phyloP scores from a whole-genome alignment of 2,113 vertebrate species.

The Rhineura floridana region DNA sequence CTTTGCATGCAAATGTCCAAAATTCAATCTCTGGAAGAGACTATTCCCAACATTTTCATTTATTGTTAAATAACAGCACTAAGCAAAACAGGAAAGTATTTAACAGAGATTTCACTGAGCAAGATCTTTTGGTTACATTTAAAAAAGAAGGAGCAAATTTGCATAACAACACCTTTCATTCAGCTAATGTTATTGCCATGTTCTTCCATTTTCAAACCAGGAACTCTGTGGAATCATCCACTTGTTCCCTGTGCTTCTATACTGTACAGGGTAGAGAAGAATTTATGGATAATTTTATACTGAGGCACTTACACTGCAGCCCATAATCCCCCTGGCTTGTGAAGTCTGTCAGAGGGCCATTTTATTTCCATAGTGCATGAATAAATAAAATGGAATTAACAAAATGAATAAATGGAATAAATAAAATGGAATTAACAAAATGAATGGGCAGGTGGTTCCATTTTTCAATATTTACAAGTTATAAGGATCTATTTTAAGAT shows the following conservation, averaged over 20 bases:
- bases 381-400: too few relatives aligned
- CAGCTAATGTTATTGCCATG: background rate
- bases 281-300: too few relatives aligned
- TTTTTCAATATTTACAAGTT: background rate
- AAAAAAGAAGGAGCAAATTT: background rate
- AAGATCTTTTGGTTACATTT: background rate
- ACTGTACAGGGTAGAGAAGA: too few relatives aligned
- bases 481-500: background rate
- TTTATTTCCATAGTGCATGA: background rate
- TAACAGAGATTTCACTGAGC: background rate
- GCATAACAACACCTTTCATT: background rate
- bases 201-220: background rate
- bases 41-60: background rate
- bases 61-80: background rate
- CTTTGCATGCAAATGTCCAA: too few relatives aligned
- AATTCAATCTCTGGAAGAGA: too few relatives aligned
- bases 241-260: too few relatives aligned
- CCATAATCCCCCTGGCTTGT: background rate
- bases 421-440: too few relatives aligned
- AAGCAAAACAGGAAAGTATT: background rate
- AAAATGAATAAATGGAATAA: too few relatives aligned
- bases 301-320: background rate
- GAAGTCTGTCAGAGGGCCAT: background rate
- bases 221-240: background rate
- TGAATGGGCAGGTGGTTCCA: background rate